Evolutionary conservation across 2,888 invertebrate species (phyloP), one percentile per base, ranked within the genome.

Genomic region (Latrodectus elegans): DNA sequence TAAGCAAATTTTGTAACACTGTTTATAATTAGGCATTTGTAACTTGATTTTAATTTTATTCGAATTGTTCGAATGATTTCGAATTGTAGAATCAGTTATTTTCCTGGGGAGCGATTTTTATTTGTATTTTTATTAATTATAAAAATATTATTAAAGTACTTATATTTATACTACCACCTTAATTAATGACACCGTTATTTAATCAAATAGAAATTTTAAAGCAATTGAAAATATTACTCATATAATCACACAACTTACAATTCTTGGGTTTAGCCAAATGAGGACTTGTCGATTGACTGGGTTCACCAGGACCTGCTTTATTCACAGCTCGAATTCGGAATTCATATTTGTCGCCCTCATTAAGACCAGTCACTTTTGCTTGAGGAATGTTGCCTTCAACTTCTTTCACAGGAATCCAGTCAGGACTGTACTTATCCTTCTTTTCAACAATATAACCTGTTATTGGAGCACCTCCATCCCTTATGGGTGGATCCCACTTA

Each of bases 181-280:
- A 22, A 22, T 22, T 1, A 22, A 22, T 22, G 22, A 22, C 1
- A 22, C 22, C 1, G 22, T 22, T 22, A 22, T 22, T 22, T 22
- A 22, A 22, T 22, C 22, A 22, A 22, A 22, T 22, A 22, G 1
- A 22, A 22, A 22, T 22, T 22, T 22, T 22, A 22, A 22, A 22
- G 22, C 22, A 22, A 22, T 22, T 22, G 22, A 22, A 22, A 22
- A 22, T 22, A 22, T 1, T 11, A 4, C 14, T 49, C 38, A 15
- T 49, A 22, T 0, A 15, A 53, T 22, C 49, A 6, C 3, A 10
- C 9, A 49, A 80, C 87, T 78, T 60, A 89, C 89, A 8, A 91
- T 97, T 98, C 93, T 98, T 94, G 91, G 96, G 96, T 93, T 99
- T 99, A 89, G 98, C 97, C 91, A 98, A 95, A 90, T 98, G 96